Base-by-base conservation (phyloP, 1,140 invertebrate genomes). In the Aplysia californica region DNA sequence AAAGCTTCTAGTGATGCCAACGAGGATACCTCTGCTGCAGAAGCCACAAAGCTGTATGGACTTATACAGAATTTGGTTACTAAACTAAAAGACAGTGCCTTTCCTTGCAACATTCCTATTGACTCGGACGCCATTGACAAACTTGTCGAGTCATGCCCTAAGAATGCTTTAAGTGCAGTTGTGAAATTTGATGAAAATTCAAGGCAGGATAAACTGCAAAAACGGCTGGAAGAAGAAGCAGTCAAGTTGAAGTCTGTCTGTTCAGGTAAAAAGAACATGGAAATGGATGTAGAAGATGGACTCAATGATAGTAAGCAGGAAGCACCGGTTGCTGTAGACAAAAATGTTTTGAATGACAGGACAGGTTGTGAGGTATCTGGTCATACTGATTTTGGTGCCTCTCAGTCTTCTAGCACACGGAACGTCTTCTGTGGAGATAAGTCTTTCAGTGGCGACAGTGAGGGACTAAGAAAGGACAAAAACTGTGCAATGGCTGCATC, bases 201-300 rank as follows among this genome's bases (percentile, higher is more conserved):
- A 50, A 72, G 56, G 39, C 6, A n/a, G 50, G 20, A 20, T 3
- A 35, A 6, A 10, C 4, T 72, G 10, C 2, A 58, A 23, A 72
- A 59, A 36, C 4, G 71, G 38, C 58, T 74, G 33, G 31, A 74
- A 44, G 58, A 74, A 29, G 59, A 74, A 65, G 10, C 44, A 50
- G n/a, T 15, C 10, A 10, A 50, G 10, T 15, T 50, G 44, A 10
- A 15, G 10, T 15, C 10, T 15, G n/a, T 50, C 44, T 50, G 44
- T 50, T 50, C 44, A 0, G 26, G 31, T 44, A 26, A 44, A 41
- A 21, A 23, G 1, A 36, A 21, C 1, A 3, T 44, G 23, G 1
- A 71, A 20, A 35, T 31, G 44, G 50, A 55, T 55, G 31, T 33
- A 38, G 41, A 31, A 33, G 31, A 23, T 20, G 58, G 3, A 3